Evolutionary conservation across 1,140 invertebrate genomes (phyloP), one percentile per base, ranked within the genome.

Genomic region (Argopecten irradians): DNA sequence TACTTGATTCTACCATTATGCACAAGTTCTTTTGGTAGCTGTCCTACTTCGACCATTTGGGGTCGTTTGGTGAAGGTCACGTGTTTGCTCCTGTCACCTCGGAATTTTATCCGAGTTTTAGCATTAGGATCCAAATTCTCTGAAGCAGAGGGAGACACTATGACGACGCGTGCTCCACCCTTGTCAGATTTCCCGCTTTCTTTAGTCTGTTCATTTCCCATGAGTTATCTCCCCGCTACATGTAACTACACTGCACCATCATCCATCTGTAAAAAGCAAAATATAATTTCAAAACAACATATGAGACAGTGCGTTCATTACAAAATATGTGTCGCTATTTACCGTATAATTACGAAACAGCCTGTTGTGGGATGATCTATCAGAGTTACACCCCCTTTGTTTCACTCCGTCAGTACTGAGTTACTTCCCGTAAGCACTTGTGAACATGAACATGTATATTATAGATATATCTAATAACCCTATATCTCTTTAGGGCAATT

Each of bases 81-180:
- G 43, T 84, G 82, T 8, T 89, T 87, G n/a, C 71, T 86, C 82
- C 87, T 86, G 28, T 86, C 86, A 9, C 41, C 82, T 34, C 43
- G 34, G 85, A 89, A 89, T 43, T 89, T 87, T 22, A 89, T 86
- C 36, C 87, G 43, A 34, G 33, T 71, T 82, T 86, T 86, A 28
- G 7, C 34, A 71, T 28, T 71, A 71, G 55, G 55, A 28, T 71
- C 55, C n/a, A 71, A 28, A 8, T 46, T 39, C 3, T 87, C 46
- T 34, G 46, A 82, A 82, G 32, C 34, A 19, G 82, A 82, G 28
- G 86, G 71, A n/a, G 86, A 87, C 28, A 28, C 36, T 71, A 87
- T 34, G 34, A 83, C 35, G 11, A 87, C 55, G 82, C 86, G 86
- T 0, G 55, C 36, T 34, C 32, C 28, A 11, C 36, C 55, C 16